Evolutionary conservation across 2,113 vertebrate species (phyloP).

Genomic region (Cololabis saira): DNA sequence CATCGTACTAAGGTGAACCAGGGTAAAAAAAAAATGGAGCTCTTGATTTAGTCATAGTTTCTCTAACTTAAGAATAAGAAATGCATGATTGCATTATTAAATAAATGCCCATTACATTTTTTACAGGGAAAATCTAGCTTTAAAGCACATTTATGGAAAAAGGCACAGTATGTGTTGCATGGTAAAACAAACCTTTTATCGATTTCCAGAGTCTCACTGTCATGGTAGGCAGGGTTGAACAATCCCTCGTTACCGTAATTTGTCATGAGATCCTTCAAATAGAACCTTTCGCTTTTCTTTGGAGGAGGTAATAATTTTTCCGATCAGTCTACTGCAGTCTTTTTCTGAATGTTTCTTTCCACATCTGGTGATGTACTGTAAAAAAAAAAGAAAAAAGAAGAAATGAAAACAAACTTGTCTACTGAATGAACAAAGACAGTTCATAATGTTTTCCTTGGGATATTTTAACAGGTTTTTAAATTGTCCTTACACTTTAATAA

Average conservation of each 20-base stretch:
- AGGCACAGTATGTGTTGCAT: too few relatives aligned
- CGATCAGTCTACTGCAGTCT: background rate
- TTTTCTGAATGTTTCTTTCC: background rate
- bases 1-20: too few relatives aligned
- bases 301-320: background rate
- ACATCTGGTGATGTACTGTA: background rate
- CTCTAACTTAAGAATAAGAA: too few relatives aligned
- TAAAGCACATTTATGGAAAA: background rate
- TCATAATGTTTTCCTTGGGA: background rate
- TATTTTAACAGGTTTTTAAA: background rate
- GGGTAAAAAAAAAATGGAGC: too few relatives aligned
- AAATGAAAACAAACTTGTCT: background rate
- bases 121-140: too few relatives aligned
- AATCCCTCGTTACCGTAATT: constrained; percentile 72
- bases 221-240: constrained; percentile 77
- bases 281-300: constrained; percentile 19
- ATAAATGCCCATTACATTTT: too few relatives aligned
- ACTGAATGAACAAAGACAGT: background rate
- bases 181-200: constrained; percentile 81
- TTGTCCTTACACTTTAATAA: background rate
- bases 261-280: constrained; percentile 74
- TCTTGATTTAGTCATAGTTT: too few relatives aligned
- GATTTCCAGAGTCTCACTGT: constrained; percentile 82
- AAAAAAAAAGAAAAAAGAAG: background rate
- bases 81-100: too few relatives aligned